Evolutionary conservation across 2,888 invertebrate genomes (phyloP).

Genomic region (Iphiclides podalirius): DNA sequence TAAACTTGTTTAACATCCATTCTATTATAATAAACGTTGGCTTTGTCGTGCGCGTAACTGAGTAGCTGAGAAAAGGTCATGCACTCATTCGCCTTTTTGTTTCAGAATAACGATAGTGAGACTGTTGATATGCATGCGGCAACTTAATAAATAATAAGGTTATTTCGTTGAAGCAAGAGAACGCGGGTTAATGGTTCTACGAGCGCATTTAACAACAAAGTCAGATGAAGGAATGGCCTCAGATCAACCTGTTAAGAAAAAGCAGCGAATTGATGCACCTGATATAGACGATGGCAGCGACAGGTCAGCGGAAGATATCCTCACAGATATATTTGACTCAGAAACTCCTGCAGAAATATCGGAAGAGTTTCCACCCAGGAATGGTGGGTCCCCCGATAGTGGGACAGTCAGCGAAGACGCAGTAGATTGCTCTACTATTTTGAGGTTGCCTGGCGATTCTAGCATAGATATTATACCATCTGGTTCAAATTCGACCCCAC

Average conservation of each 20-base stretch:
- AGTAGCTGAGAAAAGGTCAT: slow-evolving; percentile 79
- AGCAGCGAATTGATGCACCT: slow-evolving; percentile 85
- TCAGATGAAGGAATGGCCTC: slow-evolving; percentile 84
- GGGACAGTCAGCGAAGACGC: slow-evolving; percentile 76
- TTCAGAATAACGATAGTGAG: slow-evolving; percentile 49
- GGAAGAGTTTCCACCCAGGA: slow-evolving; percentile 60
- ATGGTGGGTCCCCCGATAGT: slow-evolving; percentile 73
- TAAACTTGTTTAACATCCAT: not conserved
- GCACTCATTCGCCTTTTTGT: slow-evolving; percentile 65
- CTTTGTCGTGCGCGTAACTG: slow-evolving; percentile 79
- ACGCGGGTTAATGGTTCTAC: slow-evolving; percentile 82
- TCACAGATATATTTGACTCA: slow-evolving; percentile 64
- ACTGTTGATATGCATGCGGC: slow-evolving; percentile 12
- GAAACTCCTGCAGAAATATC: slow-evolving; percentile 66
- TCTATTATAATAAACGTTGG: slow-evolving; percentile 42
- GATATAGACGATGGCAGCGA: slow-evolving; percentile 79
- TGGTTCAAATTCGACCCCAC: slow-evolving; percentile 55
- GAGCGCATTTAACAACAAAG: slow-evolving; percentile 76
- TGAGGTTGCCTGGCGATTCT: slow-evolving; percentile 56
- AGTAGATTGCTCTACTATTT: slow-evolving; percentile 67
- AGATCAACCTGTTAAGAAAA: slow-evolving; percentile 92
- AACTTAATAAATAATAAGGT: slow-evolving; percentile 16
- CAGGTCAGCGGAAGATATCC: slow-evolving; percentile 73
- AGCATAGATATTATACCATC: slow-evolving; percentile 62
- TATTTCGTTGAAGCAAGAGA: slow-evolving; percentile 29